These are phyloP conservation scores for Mesembrinibis cayennensis DNA, from an alignment of 2,113 vertebrate species.

Conservation along the genomic window DNA sequence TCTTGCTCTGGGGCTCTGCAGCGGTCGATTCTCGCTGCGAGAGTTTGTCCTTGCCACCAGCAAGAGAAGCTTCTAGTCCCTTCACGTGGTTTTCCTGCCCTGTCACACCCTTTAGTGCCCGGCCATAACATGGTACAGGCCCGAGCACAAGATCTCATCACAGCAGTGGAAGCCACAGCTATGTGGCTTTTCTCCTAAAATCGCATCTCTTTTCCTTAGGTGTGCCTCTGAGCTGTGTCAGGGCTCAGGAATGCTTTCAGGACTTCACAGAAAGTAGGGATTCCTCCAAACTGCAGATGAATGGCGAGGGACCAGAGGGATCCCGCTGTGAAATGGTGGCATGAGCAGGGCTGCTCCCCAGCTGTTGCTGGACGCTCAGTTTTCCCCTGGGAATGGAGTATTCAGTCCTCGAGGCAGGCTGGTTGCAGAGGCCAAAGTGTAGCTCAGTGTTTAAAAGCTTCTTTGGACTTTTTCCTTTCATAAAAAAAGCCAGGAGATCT, in stretches of 20 bases:
- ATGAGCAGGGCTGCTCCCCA: neutral
- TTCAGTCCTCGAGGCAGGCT: neutral
- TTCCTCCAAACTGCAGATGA: neutral
- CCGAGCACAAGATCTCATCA: neutral
- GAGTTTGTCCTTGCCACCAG: constrained; percentile 22
- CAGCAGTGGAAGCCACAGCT: neutral
- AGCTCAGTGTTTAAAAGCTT: neutral
- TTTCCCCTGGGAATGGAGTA: neutral
- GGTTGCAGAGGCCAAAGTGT: neutral
- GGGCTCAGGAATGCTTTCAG: neutral
- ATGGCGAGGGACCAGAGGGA: neutral
- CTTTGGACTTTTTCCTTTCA: neutral
- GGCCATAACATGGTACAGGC: neutral
- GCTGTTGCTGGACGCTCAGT: neutral
- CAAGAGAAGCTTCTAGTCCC: neutral
- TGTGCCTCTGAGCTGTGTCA: neutral
- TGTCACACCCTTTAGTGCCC: neutral
- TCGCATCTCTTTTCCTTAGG: neutral
- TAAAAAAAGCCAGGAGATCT: neutral
- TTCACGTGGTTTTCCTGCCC: neutral
- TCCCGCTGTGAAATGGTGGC: neutral
- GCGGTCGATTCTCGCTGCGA: neutral
- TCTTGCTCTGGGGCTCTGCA: neutral
- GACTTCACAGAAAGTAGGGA: neutral
- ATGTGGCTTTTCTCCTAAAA: constrained; percentile 28